Percentiles rank a stretch among this genome's conserved stretches.
These are phyloP conservation scores for Julus scanicus DNA, from an alignment of 2,888 invertebrate genomes.

Conservation along the genomic window DNA sequence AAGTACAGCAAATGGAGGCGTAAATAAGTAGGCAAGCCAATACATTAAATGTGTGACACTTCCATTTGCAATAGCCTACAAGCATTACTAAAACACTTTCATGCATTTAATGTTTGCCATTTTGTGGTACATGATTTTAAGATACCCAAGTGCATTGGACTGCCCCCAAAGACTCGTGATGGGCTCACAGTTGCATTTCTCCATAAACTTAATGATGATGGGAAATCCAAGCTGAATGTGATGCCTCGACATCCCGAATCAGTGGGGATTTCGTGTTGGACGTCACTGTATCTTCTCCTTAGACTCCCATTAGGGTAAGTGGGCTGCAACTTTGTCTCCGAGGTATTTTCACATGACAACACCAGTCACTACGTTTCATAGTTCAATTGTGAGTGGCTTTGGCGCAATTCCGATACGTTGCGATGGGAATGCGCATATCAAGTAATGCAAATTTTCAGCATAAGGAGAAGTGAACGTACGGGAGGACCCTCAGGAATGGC, in stretches of 20 bases:
- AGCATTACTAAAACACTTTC: neutral
- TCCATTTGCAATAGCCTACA: neutral
- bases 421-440: neutral
- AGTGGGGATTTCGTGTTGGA: neutral
- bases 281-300: neutral
- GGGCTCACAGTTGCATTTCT: constrained; percentile 31
- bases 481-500: constrained; percentile 5
- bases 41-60: neutral
- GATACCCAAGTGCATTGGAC: neutral
- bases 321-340: neutral
- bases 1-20: neutral
- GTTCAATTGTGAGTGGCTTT: neutral
- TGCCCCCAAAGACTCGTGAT: neutral
- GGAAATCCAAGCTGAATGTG: constrained; percentile 1
- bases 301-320: constrained; percentile 13
- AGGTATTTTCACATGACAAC: constrained; percentile 34
- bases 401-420: constrained; percentile 26
- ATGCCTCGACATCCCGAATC: neutral
- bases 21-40: neutral
- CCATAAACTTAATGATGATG: constrained; percentile 38
- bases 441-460: constrained; percentile 9
- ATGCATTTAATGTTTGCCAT: neutral
- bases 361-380: constrained; percentile 12
- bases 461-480: neutral
- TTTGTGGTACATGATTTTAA: constrained; percentile 36